These are phyloP conservation scores for Alviniconcha marisindica DNA, from an alignment of 1,140 invertebrate species.

Conservation along the genomic window DNA sequence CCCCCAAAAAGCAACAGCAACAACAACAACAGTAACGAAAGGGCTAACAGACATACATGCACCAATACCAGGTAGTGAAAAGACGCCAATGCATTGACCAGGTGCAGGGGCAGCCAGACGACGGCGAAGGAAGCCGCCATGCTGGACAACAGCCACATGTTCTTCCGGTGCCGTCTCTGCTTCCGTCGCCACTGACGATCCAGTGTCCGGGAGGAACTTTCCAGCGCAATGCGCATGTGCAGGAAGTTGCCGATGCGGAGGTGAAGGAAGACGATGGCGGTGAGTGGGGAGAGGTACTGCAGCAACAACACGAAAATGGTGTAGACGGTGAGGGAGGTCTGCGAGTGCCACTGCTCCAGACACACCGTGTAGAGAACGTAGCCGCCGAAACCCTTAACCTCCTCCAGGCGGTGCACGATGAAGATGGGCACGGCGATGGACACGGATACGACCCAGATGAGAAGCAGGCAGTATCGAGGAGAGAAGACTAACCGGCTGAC, in stretches of 20 bases:
- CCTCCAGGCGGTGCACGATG: slow-evolving; percentile 70
- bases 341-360: slow-evolving; percentile 56
- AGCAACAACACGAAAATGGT: slow-evolving; percentile 61
- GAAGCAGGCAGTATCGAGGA: slow-evolving; percentile 43
- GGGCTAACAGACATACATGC: neutral
- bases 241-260: slow-evolving; percentile 72
- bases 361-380: slow-evolving; percentile 57
- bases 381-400: slow-evolving; percentile 54
- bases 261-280: slow-evolving; percentile 72
- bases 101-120: slow-evolving; percentile 79
- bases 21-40: neutral
- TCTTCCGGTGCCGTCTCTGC: slow-evolving; percentile 70
- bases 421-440: slow-evolving; percentile 71
- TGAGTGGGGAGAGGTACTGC: slow-evolving; percentile 72
- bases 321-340: slow-evolving; percentile 55
- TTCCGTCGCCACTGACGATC: slow-evolving; percentile 47
- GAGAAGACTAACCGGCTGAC: slow-evolving; percentile 39
- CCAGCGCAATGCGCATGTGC: slow-evolving; percentile 61
- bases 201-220: slow-evolving; percentile 15
- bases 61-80: slow-evolving; percentile 47
- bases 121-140: slow-evolving; percentile 76
- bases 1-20: neutral
- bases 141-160: slow-evolving; percentile 77
- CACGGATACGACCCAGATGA: slow-evolving; percentile 68
- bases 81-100: slow-evolving; percentile 78